These are phyloP conservation scores for Phrynocephalus guinanensis DNA, from an alignment of 2,797 vertebrate genomes.

Conservation along the genomic window DNA sequence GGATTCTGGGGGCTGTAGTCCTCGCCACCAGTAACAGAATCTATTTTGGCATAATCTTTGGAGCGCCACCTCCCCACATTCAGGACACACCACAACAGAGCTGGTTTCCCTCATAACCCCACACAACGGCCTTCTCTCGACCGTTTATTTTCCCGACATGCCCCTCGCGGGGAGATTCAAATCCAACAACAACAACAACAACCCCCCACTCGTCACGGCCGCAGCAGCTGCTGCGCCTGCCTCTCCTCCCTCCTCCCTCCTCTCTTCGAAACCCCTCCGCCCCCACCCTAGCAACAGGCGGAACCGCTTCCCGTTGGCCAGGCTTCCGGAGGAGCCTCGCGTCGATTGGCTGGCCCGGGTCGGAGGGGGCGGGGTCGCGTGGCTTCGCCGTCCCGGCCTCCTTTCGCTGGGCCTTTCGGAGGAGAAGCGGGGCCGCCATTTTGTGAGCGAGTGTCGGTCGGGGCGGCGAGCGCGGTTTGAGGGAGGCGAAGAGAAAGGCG, in stretches of 20 bases:
- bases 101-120: no score
- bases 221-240: no score
- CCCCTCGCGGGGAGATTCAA: not conserved
- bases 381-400: not conserved
- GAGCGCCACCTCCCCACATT: no score
- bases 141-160: not conserved
- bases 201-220: not conserved
- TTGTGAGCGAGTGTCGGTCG: not conserved
- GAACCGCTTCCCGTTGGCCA: not conserved
- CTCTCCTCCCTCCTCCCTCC: no score
- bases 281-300: slow-evolving; percentile 29
- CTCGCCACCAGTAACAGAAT: no score
- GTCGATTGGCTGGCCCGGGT: not conserved
- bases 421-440: slow-evolving; percentile 15
- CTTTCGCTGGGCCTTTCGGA: no score
- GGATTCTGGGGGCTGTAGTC: no score
- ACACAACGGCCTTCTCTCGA: no score
- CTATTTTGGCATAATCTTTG: no score
- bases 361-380: not conserved
- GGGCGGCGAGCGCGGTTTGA: no score
- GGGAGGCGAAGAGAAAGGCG: not conserved
- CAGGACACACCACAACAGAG: no score
- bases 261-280: not conserved
- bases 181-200: not conserved
- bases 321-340: rapidly evolving